Base-by-base conservation (phyloP, 2,797 vertebrate species). In the Cyprinella venusta region DNA sequence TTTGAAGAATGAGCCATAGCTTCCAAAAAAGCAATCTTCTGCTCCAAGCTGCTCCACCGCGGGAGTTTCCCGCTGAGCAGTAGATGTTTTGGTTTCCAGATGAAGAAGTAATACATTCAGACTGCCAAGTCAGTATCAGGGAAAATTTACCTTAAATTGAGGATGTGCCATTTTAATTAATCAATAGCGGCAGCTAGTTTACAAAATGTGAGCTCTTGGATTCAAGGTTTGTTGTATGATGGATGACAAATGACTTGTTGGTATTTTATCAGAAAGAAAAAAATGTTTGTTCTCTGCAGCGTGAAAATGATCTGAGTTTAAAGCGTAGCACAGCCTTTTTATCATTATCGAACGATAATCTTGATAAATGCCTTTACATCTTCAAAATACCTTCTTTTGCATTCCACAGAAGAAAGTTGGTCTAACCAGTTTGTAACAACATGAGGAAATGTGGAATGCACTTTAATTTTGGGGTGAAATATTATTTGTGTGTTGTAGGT, bases 31-130 rank as follows among this genome's bases (percentile, higher is more conserved):
- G 59, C 10, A 4, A 74, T 38, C 42, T 64, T 74, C 56, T 48
- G 24, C 24, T 80, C 52, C 24, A 71, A 61, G 26, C 19, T 30
- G 54, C 54, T 80, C 65, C 65, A 19, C 65, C 10, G 21, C 7
- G 36, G 50, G 54, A 71, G 56, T 80, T 71, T 80, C 64, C 65
- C 3, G 9, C 15, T 38, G 42, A 26, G 48, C 33, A 0, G 77
- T 67, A 54, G 38, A 67, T 52, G 33, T 69, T 69, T 69, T 56
- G 33, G 64, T 48, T 56, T 77, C 16, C 36, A 26, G 21, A 80
- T 26, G n/a, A 80, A 78, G 21, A 12, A 52, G 45, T 68, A 18
- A 79, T 19, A 5, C n/a, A 12, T 56, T 68, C 50, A 56, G 15
- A 26, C 21, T 71, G 69, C 68, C n/a, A 45, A 71, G 54, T 63